Base-by-base conservation (phyloP, 2,888 invertebrate species). In the Copidosoma aretas region DNA sequence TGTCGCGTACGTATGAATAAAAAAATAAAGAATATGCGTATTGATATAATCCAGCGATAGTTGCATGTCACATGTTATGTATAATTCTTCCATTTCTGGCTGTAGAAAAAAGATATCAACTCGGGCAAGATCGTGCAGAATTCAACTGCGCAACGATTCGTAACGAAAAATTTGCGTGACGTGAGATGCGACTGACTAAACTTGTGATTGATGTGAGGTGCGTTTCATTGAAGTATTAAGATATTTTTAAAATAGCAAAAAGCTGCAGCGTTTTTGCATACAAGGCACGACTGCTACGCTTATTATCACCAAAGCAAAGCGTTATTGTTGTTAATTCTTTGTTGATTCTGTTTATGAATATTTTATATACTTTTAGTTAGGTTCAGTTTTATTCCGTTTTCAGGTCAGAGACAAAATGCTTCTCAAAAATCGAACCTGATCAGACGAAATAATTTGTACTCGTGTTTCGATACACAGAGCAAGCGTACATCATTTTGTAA, bases 41-140 rank as follows among this genome's bases (percentile, higher is more conserved):
- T 60, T 54, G 54, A 54, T 62, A 19, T 66, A 60, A 63, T 65
- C 56, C 62, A 68, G 60, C 61, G 65, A 71, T 71, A 71, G 71
- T 67, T 71, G 71, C 67, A 68, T 71, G 68, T 71, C 61, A 67
- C 54, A 64, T 64, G 70, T 70, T 67, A 8, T 8, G 32, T 32
- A 70, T 67, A 60, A 67, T 70, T 70, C 67, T 70, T 70, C 70
- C 64, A 70, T 68, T 68, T 68, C 39, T 61, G 61, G 64, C 60
- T 52, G 64, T 68, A 68, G 64, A 57, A 53, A 43, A 52, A 46
- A 60, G 63, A 68, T 57, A 57, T 64, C 64, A 68, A 60, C 64
- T 68, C 17, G 56, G 57, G 64, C 54, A 62, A 54, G 17, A 66
- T 51, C 61, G 65, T 53, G 66, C 62, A 66, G 51, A 62, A 62